A percentile compares a stretch with the other conserved stretches of the same genome.
Evolutionary conservation across 1,140 invertebrate genomes (phyloP).

Genomic region (Eupeodes corollae): DNA sequence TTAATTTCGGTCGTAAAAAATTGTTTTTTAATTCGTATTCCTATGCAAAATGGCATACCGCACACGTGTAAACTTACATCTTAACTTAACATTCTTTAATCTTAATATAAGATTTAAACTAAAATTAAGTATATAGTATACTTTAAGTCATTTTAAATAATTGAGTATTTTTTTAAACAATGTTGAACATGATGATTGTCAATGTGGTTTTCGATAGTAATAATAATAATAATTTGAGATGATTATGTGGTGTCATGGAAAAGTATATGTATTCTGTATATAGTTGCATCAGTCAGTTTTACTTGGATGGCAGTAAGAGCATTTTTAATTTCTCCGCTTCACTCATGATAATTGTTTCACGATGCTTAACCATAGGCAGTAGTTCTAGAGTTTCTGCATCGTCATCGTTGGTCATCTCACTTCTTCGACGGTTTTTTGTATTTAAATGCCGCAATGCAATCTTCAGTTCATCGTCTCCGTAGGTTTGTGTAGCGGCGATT

Average conservation of each 20-base stretch:
- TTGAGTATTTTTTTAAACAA: too few species aligned
- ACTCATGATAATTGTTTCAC: conserved; percentile 25
- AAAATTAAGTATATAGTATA: too few species aligned
- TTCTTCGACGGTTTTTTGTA: conserved; percentile 23
- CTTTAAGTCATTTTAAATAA: too few species aligned
- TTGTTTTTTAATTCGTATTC: too few species aligned
- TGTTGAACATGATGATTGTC: too few species aligned
- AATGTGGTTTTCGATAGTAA: too few species aligned
- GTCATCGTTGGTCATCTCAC: conserved; percentile 19
- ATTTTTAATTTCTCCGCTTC: conserved; percentile 39
- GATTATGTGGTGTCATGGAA: neutral
- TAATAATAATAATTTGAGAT: too few species aligned
- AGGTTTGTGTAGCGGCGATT: conserved; percentile 46
- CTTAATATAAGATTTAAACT: too few species aligned
- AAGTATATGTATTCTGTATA: conserved; percentile 29
- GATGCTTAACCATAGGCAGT: conserved; percentile 1
- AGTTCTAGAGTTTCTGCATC: conserved; percentile 17
- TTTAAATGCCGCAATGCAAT: conserved; percentile 27
- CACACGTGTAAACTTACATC: too few species aligned
- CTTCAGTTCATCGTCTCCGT: conserved; percentile 28
- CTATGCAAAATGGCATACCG: too few species aligned
- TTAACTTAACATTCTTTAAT: too few species aligned
- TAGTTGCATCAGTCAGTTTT: conserved; percentile 4
- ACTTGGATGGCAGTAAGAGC: conserved; percentile 36
- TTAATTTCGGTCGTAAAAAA: too few species aligned